These are phyloP conservation scores for Bucco capensis DNA, from an alignment of 2,113 vertebrate species.

Conservation along the genomic window DNA sequence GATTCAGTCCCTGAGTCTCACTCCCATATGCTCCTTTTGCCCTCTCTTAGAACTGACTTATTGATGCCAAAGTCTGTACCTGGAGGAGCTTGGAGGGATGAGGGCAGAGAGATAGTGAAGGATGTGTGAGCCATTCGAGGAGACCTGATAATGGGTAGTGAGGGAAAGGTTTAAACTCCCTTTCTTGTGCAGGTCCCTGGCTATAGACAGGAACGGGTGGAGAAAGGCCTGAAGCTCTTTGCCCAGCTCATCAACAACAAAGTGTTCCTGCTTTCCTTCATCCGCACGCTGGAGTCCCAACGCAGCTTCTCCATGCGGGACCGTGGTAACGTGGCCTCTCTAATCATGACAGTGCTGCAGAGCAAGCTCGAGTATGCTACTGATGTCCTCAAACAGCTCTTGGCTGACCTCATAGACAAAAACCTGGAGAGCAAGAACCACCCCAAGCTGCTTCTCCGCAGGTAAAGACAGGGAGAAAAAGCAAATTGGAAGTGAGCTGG, in stretches of 20 bases:
- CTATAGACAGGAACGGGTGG: conserved; percentile 93
- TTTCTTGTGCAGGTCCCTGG: conserved; percentile 84
- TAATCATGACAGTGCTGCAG: conserved; percentile 97
- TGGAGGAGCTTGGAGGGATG: background rate
- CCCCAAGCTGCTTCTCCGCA: conserved; percentile 92
- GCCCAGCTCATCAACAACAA: conserved; percentile 99
- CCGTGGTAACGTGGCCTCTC: conserved; percentile 93
- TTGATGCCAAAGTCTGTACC: background rate
- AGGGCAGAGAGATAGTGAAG: background rate
- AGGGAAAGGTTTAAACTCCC: background rate
- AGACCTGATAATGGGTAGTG: accelerated
- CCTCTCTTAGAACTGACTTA: background rate
- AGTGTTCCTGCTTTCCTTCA: conserved; percentile 92
- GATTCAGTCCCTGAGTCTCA: too few relatives aligned
- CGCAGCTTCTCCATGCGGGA: conserved; percentile 98
- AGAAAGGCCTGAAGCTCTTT: conserved; percentile 95
- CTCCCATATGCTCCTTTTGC: background rate
- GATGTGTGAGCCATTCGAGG: background rate
- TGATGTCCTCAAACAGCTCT: conserved; percentile 93
- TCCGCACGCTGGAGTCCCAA: conserved; percentile 94
- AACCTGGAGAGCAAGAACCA: conserved; percentile 99
- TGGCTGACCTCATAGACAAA: conserved; percentile 97
- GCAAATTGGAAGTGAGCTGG: too few relatives aligned
- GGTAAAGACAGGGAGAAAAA: conserved; percentile 79
- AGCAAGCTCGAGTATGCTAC: conserved; percentile 97